phyloP scores from a whole-genome alignment of 2,797 vertebrate species.

The Aeoliscus strigatus region DNA sequence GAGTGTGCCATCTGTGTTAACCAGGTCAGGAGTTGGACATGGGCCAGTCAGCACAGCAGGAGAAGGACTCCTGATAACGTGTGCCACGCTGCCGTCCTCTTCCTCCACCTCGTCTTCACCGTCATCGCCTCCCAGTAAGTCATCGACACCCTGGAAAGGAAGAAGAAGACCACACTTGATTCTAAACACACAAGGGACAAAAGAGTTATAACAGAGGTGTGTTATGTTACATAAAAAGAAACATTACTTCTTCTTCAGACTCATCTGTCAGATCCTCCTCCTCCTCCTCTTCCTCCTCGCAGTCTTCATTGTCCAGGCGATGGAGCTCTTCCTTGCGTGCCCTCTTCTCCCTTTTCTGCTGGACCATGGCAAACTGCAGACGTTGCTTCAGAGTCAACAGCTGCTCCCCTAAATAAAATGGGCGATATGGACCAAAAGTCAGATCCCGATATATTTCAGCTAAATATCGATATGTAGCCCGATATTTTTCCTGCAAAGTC shows the following conservation, averaged over 20 bases:
- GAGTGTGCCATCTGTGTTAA: conserved; percentile 82
- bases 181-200: neutral
- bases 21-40: conserved; percentile 63
- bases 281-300: conserved; percentile 83
- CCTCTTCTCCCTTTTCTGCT: conserved; percentile 83
- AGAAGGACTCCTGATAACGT: conserved; percentile 54
- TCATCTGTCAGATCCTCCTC: conserved; percentile 87
- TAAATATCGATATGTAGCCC: too few relatives aligned
- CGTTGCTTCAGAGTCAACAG: conserved; percentile 87
- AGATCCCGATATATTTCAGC: too few relatives aligned
- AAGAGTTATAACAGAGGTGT: too few relatives aligned
- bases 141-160: conserved; percentile 74
- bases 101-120: conserved; percentile 67
- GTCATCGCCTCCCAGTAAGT: conserved; percentile 74
- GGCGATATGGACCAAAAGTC: conserved; percentile 1
- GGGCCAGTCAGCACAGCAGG: conserved; percentile 50
- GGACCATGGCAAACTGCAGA: conserved; percentile 92
- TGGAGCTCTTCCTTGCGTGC: conserved; percentile 82
- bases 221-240: neutral
- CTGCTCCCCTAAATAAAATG: conserved; percentile 81
- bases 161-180: neutral
- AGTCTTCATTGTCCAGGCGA: conserved; percentile 91
- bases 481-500: too few relatives aligned
- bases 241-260: conserved; percentile 82
- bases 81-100: conserved; percentile 42